Evolutionary conservation across 2,888 invertebrate species (phyloP).

Genomic region (Synergus gifuensis): DNA sequence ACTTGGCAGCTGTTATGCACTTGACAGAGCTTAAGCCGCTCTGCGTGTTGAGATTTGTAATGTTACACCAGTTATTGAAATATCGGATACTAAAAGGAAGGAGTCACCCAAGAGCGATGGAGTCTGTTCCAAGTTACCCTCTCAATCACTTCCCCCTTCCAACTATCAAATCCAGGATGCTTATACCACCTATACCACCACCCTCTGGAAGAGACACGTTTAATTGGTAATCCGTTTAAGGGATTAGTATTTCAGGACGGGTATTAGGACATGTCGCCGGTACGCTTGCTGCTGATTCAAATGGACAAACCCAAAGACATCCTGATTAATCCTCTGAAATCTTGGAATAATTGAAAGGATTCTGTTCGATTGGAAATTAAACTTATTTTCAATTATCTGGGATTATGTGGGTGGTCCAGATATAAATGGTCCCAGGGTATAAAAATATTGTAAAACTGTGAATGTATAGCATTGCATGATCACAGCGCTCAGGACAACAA

Average conservation of each 20-base stretch:
- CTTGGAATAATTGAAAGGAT: not conserved
- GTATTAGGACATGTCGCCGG: constrained; percentile 73
- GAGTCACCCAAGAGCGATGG: constrained; percentile 21
- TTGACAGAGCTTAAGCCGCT: constrained; percentile 55
- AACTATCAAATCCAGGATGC: constrained; percentile 35
- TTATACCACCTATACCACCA: constrained; percentile 7
- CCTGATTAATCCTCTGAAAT: not conserved
- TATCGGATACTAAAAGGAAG: constrained; percentile 20
- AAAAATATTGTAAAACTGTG: too few relatives aligned
- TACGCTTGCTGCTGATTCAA: constrained; percentile 42
- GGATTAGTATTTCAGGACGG: constrained; percentile 75
- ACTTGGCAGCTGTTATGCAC: constrained; percentile 63
- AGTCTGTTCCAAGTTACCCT: constrained; percentile 27
- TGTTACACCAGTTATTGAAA: constrained; percentile 64
- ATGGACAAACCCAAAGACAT: not conserved
- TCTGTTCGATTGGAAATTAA: not conserved
- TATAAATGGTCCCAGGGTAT: too few relatives aligned
- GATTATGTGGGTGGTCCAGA: too few relatives aligned
- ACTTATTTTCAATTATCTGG: not conserved
- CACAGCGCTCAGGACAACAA: not conserved
- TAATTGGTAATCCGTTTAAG: constrained; percentile 78
- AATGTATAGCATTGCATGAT: too few relatives aligned
- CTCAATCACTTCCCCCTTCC: constrained; percentile 35
- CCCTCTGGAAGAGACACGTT: constrained; percentile 67
- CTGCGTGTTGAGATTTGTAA: constrained; percentile 68